Base-by-base conservation (phyloP, 2,888 invertebrate genomes). In the Philonicus albiceps region DNA sequence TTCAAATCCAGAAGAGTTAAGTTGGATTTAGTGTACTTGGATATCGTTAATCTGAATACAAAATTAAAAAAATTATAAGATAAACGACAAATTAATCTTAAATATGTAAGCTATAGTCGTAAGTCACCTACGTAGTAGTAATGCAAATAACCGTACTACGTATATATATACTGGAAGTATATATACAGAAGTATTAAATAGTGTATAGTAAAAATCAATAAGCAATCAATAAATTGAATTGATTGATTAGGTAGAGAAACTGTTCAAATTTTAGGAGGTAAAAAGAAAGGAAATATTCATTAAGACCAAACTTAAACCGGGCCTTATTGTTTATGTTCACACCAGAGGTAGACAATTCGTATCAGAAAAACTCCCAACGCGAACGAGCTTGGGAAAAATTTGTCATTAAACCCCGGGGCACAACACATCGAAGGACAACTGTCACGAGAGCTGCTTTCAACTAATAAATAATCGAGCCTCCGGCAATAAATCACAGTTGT, bases 401-500 rank as follows among this genome's bases (percentile, higher is more conserved):
- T 74, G 85, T 85, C 85, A 85, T 85, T 74, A 85, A 73, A 53
- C 85, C 75, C 22, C 74, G 75, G 85, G 85, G 73, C 49, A 85
- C 74, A 85, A 74, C 85, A 85, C 74, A 85, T 53, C 74, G 75
- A 85, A 75, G 85, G 75, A 85, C 85, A 85, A 85, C 74, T 85
- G 85, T 85, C 85, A 85, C 75, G 72, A 53, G 53, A n/a, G 49
- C 43, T 85, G 75, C 53, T 75, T 75, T 75, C 31, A 22, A 85
- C 85, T 75, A 85, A 85, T 85, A 85, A 85, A 85, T 85, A 85
- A 75, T 75, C 85, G 53, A 53, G 43, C 49, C 53, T 31, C 85
- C 27, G 30, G 49, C 85, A 75, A 85, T 85, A 85, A 85, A 85
- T 85, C 75, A 85, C 85, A 53, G 85, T 85, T n/a, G 53, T 19